Base-by-base conservation (phyloP, 1,140 invertebrate genomes). In the Euschistus heros region DNA sequence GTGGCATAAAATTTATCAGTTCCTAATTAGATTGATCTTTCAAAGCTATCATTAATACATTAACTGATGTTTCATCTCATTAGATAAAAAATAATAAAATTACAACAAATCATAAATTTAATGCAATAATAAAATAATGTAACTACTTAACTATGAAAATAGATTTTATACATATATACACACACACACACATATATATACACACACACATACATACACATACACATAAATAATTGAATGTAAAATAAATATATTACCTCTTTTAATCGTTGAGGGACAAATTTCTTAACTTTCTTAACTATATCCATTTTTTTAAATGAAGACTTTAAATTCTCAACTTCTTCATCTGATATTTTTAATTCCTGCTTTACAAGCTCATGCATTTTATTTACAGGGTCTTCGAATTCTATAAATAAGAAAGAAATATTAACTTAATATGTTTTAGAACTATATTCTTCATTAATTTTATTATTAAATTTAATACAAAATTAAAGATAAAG, bases 191-290 rank as follows among this genome's bases (percentile, higher is more conserved):
- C n/a, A n/a, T n/a, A n/a, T n/a, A n/a, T n/a, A n/a, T n/a, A n/a
- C n/a, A n/a, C n/a, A n/a, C n/a, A n/a, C n/a, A n/a, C n/a, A n/a
- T n/a, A n/a, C n/a, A n/a, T n/a, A n/a, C n/a, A n/a, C n/a, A n/a
- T n/a, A n/a, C n/a, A n/a, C n/a, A n/a, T n/a, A n/a, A n/a, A n/a
- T n/a, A 37, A 37, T 37, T 37, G 13, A 37, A 37, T 37, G 3
- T 37, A 37, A 6, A 1, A 37, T 10, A 64, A 61, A 47, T 27
- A 66, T 27, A 10, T 50, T 24, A 57, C 54, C 54, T 57, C 54
- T 27, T 57, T 65, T 18, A 64, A 68, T 42, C 76, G 70, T 65
- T 73, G 72, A 55, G 77, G 77, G 52, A 76, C 71, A 68, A 73
- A 71, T 60, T 73, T 73, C 63, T 72, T 74, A 20, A 57, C 66